A percentile compares a stretch with the other conserved stretches of the same genome.
Conservation (phyloP, 1,140 invertebrate species). For the Diabrotica undecimpunctata region DNA sequence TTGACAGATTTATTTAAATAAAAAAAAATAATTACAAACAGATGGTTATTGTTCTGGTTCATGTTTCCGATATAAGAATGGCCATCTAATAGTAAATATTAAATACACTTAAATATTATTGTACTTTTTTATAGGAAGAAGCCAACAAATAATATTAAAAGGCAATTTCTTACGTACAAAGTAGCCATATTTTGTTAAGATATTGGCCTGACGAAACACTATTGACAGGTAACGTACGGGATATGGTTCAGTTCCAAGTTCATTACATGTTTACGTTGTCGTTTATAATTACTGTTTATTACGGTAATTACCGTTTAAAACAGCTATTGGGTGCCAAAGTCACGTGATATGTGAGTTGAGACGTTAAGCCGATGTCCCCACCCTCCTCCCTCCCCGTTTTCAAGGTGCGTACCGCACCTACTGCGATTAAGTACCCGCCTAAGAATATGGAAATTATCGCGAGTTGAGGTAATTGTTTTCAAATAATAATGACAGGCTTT, state of each 20-base stretch:
- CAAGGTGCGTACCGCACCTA: slow-evolving; percentile 24
- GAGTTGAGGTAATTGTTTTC: slow-evolving; percentile 28
- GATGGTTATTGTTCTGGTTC: no score
- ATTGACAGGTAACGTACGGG: background rate
- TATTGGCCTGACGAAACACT: background rate
- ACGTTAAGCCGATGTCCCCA: slow-evolving; percentile 8
- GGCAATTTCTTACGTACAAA: no score
- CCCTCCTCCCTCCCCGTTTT: background rate
- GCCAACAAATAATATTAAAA: no score
- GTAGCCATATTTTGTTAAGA: no score
- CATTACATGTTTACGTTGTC: slow-evolving; percentile 40
- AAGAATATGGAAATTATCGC: slow-evolving; percentile 33
- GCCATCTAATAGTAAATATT: no score
- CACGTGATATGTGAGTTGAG: slow-evolving; percentile 35
- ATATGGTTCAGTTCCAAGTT: slow-evolving; percentile 16
- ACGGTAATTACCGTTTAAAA: slow-evolving; percentile 37
- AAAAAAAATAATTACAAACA: no score
- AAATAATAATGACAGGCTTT: slow-evolving; percentile 29
- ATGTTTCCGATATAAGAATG: no score
- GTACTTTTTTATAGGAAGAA: no score
- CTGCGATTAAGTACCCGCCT: slow-evolving; percentile 27
- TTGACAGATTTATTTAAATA: no score
- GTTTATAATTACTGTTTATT: slow-evolving; percentile 43
- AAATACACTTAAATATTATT: no score
- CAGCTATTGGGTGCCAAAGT: slow-evolving; percentile 35